phyloP scores from a whole-genome alignment of 2,888 invertebrate species.

The Tipula helvola region DNA sequence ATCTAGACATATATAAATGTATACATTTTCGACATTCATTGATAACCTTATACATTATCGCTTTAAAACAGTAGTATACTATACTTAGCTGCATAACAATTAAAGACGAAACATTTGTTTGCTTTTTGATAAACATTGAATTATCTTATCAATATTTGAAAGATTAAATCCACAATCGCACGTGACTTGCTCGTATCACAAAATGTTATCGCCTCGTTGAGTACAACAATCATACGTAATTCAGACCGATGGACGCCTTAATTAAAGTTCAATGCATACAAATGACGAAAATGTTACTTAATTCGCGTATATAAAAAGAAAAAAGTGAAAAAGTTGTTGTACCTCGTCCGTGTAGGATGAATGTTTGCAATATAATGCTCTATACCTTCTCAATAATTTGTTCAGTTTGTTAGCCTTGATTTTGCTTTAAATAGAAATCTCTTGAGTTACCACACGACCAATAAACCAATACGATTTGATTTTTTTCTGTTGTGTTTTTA shows the following conservation, averaged over 20 bases:
- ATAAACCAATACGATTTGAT: neutral
- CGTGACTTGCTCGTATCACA: neutral
- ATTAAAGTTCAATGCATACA: neutral
- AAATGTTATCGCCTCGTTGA: neutral
- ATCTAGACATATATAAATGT: neutral
- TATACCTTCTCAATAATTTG: neutral
- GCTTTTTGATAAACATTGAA: neutral
- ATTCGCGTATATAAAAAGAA: neutral
- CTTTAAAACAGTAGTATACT: neutral
- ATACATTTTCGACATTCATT: neutral
- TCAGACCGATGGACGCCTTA: neutral
- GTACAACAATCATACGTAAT: neutral
- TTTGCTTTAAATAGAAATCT: neutral
- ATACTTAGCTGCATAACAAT: neutral
- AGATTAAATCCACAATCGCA: neutral
- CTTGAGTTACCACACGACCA: neutral
- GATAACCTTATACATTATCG: neutral
- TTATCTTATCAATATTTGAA: neutral
- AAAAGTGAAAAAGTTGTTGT: neutral
- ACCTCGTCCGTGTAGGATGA: neutral
- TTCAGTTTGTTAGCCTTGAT: neutral
- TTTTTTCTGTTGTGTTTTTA: neutral
- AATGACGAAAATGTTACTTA: neutral
- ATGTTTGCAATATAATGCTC: neutral
- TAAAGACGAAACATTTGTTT: neutral